Conservation (phyloP, 53 echinoderm and acorn worm species). For the Actinopyga echinites region DNA sequence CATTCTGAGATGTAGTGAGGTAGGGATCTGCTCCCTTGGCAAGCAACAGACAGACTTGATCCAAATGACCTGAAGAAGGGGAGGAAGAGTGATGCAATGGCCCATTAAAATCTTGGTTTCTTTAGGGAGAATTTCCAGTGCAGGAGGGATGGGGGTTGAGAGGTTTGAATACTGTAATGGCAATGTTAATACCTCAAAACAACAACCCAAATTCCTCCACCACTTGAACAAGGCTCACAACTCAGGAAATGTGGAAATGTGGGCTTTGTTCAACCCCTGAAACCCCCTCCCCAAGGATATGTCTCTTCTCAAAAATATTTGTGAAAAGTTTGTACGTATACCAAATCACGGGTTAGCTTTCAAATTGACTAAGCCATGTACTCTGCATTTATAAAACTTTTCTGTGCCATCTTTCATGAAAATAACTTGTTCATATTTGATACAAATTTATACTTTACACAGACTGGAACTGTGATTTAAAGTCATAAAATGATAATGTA, state of each 20-base stretch:
- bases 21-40: conserved; percentile 90
- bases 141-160: background rate
- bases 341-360: no score
- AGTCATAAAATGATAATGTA: no score
- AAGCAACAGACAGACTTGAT: conserved; percentile 78
- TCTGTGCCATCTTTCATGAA: no score
- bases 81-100: background rate
- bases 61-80: conserved; percentile 75
- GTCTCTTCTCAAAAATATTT: no score
- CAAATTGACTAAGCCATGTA: no score
- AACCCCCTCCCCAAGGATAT: no score
- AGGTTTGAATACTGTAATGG: background rate
- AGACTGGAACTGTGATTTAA: no score
- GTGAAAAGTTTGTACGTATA: no score
- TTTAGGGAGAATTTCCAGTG: no score
- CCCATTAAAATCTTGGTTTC: background rate
- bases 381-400: no score
- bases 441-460: no score
- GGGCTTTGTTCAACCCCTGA: background rate
- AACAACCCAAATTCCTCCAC: background rate
- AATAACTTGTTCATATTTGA: no score
- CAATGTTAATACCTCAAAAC: background rate
- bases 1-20: conserved; percentile 85
- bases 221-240: background rate
- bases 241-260: background rate